phyloP scores from a whole-genome alignment of 2,113 vertebrate species.

The Sterna hirundo region DNA sequence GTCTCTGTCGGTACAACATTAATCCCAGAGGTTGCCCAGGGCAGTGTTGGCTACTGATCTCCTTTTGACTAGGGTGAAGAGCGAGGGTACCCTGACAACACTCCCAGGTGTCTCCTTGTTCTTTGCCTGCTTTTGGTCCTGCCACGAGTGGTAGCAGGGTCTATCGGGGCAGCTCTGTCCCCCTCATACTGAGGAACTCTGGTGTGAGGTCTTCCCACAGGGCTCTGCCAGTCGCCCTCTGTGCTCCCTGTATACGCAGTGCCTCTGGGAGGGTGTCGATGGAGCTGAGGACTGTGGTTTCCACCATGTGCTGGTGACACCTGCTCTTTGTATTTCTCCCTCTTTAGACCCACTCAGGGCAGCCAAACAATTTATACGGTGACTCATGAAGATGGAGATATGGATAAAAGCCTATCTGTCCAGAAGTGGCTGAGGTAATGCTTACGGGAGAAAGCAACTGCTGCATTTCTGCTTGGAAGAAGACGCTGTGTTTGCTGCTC shows the following conservation, averaged over 20 bases:
- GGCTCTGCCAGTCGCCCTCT: rapidly evolving
- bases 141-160: background rate
- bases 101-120: background rate
- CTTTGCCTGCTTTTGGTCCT: background rate
- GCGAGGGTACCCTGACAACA: background rate
- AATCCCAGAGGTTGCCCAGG: background rate
- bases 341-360: background rate
- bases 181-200: background rate
- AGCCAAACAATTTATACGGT: background rate
- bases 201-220: background rate
- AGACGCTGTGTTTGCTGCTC: background rate
- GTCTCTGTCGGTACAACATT: background rate
- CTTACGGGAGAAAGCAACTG: background rate
- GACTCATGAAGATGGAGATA: constrained; percentile 43
- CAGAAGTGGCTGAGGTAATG: constrained; percentile 44
- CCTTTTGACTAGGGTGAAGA: background rate
- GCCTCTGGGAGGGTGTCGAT: background rate
- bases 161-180: background rate
- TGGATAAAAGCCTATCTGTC: constrained; percentile 18
- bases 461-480: constrained; percentile 28
- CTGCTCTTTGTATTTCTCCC: background rate
- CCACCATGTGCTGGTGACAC: background rate
- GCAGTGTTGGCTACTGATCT: background rate
- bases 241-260: background rate
- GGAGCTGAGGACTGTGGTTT: background rate